These are phyloP conservation scores for Boloria euphrosyne DNA, from an alignment of 2,888 invertebrate genomes.

Conservation along the genomic window DNA sequence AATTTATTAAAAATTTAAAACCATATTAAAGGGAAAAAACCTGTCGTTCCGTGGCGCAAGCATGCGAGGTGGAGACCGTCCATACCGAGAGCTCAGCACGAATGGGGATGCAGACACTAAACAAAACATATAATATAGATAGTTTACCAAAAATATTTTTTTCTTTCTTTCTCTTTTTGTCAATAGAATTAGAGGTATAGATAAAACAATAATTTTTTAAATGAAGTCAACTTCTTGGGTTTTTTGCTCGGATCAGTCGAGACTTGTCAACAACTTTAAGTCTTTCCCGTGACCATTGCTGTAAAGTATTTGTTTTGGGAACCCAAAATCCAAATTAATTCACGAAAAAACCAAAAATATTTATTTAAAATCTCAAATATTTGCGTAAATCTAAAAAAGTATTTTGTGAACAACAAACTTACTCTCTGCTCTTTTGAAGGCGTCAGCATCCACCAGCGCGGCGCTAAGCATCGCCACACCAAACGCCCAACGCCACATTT, in stretches of 20 bases:
- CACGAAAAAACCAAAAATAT: no score
- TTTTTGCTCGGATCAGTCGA: no score
- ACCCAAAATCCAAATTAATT: neutral
- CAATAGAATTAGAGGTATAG: no score
- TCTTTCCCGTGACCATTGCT: no score
- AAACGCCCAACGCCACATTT: conserved; percentile 42
- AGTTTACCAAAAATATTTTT: no score
- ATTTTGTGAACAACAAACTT: conserved; percentile 33
- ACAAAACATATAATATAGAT: conserved; percentile 3
- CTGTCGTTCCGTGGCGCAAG: conserved; percentile 65
- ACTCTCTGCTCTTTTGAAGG: conserved; percentile 55
- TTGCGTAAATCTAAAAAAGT: neutral
- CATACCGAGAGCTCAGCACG: conserved; percentile 68
- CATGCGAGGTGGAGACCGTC: conserved; percentile 61
- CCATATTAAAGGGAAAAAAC: conserved; percentile 42
- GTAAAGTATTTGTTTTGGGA: neutral
- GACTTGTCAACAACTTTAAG: no score
- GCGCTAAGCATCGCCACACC: conserved; percentile 49
- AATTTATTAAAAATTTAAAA: neutral
- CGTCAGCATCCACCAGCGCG: conserved; percentile 45
- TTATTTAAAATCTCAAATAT: neutral
- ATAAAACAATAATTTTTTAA: no score
- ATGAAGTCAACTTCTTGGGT: no score
- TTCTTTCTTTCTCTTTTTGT: no score
- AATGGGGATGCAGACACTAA: conserved; percentile 68